Base-by-base conservation (phyloP, 2,888 invertebrate genomes). In the Brachycybe producta region DNA sequence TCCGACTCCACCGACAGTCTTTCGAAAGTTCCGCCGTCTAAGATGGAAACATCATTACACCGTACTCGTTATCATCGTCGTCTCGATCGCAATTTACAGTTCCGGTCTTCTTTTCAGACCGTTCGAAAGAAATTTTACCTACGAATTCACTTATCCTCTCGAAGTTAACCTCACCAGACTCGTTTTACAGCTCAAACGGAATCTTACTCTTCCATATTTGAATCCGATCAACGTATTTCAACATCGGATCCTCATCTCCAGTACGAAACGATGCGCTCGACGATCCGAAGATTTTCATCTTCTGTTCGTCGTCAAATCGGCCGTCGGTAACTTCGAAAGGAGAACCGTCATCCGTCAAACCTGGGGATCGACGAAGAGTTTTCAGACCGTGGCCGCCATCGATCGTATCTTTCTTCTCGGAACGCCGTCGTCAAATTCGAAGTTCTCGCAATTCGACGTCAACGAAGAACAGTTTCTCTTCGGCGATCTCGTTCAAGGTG, bases 241-340 rank as follows among this genome's bases (percentile, higher is more conserved):
- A n/a, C 28, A 15, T 17, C n/a, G 28, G 28, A 24, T 43, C 21
- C 28, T 43, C 21, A 24, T 27, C 28, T 5, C 21, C 27, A 21
- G 28, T 27, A 24, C 24, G 28, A 17, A 11, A 21, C 26, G 28
- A 17, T 43, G 43, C 28, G 43, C 24, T n/a, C 28, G 28, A 21
- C 8, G 40, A 43, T 15, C 36, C 5, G 7, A 5, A 5, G 36
- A 36, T 7, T 7, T 64, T 13, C 57, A 53, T 24, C 51, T 64
- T n/a, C 41, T 64, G 24, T 56, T 60, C 49, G 51, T 65, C 19
- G 61, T 65, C 11, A 65, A 65, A 51, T 62, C 63, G 24, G 57
- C 58, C 30, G 40, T 63, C 5, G 52, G 54, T 8, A 54, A 63
- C 49, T 53, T 56, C 44, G 57, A 55, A n/a, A 51, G 51, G 36